Evolutionary conservation across 2,113 vertebrate species (phyloP), one percentile per base, ranked within the genome.

Genomic region (Callipepla californica): DNA sequence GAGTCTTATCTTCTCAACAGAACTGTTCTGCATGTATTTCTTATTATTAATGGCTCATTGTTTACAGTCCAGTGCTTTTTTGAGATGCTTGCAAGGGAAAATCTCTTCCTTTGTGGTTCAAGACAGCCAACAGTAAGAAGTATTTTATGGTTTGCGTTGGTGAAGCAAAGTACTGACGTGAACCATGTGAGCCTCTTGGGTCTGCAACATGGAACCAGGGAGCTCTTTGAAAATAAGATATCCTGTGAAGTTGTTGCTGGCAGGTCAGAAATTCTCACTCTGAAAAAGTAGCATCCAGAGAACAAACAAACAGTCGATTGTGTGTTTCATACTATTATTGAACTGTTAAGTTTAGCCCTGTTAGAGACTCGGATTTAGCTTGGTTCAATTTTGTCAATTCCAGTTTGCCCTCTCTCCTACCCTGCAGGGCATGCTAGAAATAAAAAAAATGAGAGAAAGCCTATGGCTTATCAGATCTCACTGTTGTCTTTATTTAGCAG

Each of bases 1-100:
- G 97, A 98, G 99, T 98, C 34, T 11, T 70, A 87, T 57, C 66
- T 92, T 80, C 67, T 73, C 57, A 70, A 45, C 28, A 32, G 30
- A 69, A 38, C 20, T 6, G 8, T 58, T 80, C 82, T 80, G 42
- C 6, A 30, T 62, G 42, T 36, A 9, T 84, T 57, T 38, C 34
- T 81, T 77, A 42, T 21, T 72, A 23, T 30, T 57, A 70, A 20
- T 48, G 47, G 32, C 16, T 61, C 48, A 17, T 5, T 63, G 28
- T 92, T 90, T 82, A 20, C 21, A 22, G 58, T 80, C 66, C 25
- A 79, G 38, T 47, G 45, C 58, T 76, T 48, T 75, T 87, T 26
- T 83, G 87, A 90, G 85, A 25, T 6, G 19, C 58, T 91, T 88
- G 57, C 66, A 78, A 94, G 53, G 80, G 59, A 95, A 93, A 93